These are phyloP conservation scores for Brachylomia viminalis DNA, from an alignment of 2,888 invertebrate genomes.

Conservation along the genomic window DNA sequence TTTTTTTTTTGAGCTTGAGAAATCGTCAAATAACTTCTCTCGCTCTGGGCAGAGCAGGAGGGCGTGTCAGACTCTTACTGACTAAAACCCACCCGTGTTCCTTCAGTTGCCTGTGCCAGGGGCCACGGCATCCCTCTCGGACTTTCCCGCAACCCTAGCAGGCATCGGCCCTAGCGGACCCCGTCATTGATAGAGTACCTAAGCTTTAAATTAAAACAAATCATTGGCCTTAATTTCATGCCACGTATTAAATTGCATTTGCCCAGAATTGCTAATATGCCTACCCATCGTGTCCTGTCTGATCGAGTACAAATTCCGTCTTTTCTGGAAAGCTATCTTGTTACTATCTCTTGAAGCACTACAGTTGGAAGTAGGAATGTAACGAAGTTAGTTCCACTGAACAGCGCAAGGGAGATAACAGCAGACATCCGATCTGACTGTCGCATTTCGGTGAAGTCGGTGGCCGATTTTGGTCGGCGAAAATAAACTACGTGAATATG, in stretches of 20 bases:
- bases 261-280: background rate
- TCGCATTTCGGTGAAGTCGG: background rate
- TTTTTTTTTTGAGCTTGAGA: too few species aligned
- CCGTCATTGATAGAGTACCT: too few species aligned
- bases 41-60: too few species aligned
- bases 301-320: background rate
- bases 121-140: too few species aligned
- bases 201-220: background rate
- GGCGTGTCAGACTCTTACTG: too few species aligned
- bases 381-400: slow-evolving; percentile 34
- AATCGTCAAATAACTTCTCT: too few species aligned
- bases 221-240: background rate
- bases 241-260: background rate
- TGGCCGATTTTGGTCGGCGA: background rate
- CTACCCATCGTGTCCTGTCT: background rate
- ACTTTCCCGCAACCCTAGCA: too few species aligned
- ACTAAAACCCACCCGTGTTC: too few species aligned
- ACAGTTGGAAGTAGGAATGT: slow-evolving; percentile 15
- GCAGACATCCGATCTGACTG: slow-evolving; percentile 9
- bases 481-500: background rate
- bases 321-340: background rate
- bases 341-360: slow-evolving; percentile 7
- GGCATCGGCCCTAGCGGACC: too few species aligned
- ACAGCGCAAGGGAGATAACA: background rate
- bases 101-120: too few species aligned